Evolutionary conservation across 2,113 vertebrate genomes (phyloP), one percentile per base, ranked within the genome.

Genomic region (Hippoglossus stenolepis): DNA sequence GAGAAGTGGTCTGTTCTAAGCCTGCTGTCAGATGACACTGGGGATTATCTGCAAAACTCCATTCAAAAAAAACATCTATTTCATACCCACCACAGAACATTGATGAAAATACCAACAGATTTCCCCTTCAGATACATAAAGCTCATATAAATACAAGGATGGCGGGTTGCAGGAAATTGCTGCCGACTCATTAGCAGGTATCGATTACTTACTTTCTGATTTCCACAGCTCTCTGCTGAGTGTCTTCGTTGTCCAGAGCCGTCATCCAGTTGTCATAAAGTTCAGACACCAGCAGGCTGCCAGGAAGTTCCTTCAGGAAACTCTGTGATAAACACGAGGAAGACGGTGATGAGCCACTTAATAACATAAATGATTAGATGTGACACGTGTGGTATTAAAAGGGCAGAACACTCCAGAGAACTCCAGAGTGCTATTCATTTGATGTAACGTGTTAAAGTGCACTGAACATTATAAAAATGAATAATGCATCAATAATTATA

Each of bases 301-400:
- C 93, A 1, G 98, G 98, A 84, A 99, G 96, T 2, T 97, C 95
- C 73, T 96, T 93, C 53, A 99, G 95, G 80, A 98, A 99, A 80
- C 96, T 95, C 98, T 99, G 91, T 38, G 88, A 89, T 43, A 58
- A 58, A 77, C 23, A 71, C 24, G n/a, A 79, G 18, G 79, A 20
- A 15, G 11, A 9, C 1, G 1, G 0, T 11, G n/a, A 56, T 84
- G 11, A 86, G 80, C 56, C 21, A 56, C 2, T 38, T 38, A 40
- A 12, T 54, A 0, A 49, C 1, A 49, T 15, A 49, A 6, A 54
- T 21, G 2, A 11, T n/a, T n/a, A 2, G 47, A 49, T 5, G 47
- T 18, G 47, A 1, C 40, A 13, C 15, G 1, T 51, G 17, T 47
- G 47, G 47, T 51, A 2, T 43, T 43, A 13, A 43, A 43, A 43